phyloP scores from a whole-genome alignment of 2,888 invertebrate species.

The Dicyrtoma fusca region DNA sequence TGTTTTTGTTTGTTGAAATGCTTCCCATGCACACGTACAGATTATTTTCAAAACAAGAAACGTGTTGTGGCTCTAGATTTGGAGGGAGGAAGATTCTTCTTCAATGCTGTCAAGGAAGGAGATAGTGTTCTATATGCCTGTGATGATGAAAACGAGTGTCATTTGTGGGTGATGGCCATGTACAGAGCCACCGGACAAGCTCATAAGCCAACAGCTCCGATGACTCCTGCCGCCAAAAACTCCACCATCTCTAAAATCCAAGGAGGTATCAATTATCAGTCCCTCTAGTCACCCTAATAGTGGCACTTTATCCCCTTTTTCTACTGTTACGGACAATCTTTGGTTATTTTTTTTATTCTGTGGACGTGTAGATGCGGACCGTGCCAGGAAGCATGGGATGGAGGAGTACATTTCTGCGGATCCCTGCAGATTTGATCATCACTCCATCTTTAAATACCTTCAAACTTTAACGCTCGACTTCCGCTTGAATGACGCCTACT shows the following conservation, averaged over 20 bases:
- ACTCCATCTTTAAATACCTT: constrained; percentile 84
- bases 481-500: constrained; percentile 95
- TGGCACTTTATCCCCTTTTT: neutral
- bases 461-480: constrained; percentile 94
- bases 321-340: no score
- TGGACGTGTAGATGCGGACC: constrained; percentile 75
- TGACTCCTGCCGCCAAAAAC: constrained; percentile 80
- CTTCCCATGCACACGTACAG: no score
- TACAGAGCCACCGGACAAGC: constrained; percentile 99
- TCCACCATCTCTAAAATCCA: constrained; percentile 84
- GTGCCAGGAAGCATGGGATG: constrained; percentile 98
- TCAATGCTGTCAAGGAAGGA: constrained; percentile 98
- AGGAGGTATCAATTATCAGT: constrained; percentile 69
- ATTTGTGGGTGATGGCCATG: constrained; percentile 98
- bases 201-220: constrained; percentile 96
- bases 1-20: no score
- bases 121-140: constrained; percentile 95
- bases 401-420: constrained; percentile 99
- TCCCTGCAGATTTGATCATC: constrained; percentile 96
- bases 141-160: constrained; percentile 96
- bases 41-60: no score
- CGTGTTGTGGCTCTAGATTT: constrained; percentile 66
- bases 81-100: constrained; percentile 92
- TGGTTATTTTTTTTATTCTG: no score
- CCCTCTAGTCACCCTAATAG: neutral